These are phyloP conservation scores for Cheilosia vulpina DNA, from an alignment of 2,888 invertebrate species.

Conservation along the genomic window DNA sequence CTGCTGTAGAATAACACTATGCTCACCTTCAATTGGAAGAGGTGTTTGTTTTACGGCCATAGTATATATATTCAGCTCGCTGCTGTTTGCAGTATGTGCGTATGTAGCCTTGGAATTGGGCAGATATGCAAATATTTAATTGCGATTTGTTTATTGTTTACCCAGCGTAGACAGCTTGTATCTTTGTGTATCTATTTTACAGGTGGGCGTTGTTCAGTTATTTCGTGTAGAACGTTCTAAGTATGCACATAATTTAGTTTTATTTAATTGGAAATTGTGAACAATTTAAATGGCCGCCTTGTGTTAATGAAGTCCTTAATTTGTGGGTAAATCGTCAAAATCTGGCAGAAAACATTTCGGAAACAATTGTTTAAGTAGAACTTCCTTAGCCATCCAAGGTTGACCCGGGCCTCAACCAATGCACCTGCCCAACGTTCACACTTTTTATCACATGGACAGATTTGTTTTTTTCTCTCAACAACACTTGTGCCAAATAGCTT, in stretches of 20 bases:
- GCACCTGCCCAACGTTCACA: no score
- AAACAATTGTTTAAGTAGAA: no score
- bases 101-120: conserved; percentile 42
- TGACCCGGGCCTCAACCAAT: no score
- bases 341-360: no score
- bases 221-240: background rate
- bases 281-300: background rate
- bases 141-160: conserved; percentile 44
- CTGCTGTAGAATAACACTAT: conserved; percentile 7
- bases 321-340: no score
- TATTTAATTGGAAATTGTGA: background rate
- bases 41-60: background rate
- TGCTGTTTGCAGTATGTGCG: background rate
- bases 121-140: conserved; percentile 52
- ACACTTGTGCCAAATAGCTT: no score
- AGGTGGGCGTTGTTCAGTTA: conserved; percentile 1
- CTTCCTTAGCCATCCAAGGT: no score
- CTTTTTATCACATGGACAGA: no score
- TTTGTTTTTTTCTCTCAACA: no score
- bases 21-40: conserved; percentile 43
- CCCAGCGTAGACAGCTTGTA: conserved; percentile 16
- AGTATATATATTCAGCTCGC: no score
- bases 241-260: background rate
- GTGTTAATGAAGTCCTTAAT: background rate
- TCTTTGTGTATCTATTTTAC: conserved; percentile 1